phyloP scores from a whole-genome alignment of 2,797 vertebrate genomes.

The Typhlichthys subterraneus region DNA sequence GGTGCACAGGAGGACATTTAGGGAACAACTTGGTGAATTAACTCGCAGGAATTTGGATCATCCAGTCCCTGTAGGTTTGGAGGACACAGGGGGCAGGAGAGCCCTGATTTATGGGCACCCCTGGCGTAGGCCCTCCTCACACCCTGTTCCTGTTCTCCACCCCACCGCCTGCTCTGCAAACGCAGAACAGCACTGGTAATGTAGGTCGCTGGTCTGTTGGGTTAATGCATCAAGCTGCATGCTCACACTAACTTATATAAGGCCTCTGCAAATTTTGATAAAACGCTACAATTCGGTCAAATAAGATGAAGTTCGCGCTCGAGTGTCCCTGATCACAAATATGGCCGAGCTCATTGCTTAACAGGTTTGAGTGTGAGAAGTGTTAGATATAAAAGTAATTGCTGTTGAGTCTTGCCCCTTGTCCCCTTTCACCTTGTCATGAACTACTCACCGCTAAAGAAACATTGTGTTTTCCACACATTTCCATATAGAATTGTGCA shows the following conservation, averaged over 20 bases:
- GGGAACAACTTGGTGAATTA: constrained; percentile 77
- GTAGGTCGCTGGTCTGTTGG: constrained; percentile 28
- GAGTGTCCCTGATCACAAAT: constrained; percentile 34
- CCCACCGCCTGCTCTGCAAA: constrained; percentile 54
- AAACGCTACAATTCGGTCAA: background rate
- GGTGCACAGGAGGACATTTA: constrained; percentile 63
- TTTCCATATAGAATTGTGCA: constrained; percentile 12
- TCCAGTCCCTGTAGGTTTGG: constrained; percentile 72
- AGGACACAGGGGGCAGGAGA: constrained; percentile 71
- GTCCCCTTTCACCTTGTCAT: constrained; percentile 56
- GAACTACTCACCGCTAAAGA: constrained; percentile 36
- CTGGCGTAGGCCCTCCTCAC: constrained; percentile 84
- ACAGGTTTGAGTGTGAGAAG: constrained; percentile 26
- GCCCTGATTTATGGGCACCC: constrained; percentile 90
- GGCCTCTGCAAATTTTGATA: background rate
- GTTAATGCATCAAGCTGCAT: constrained; percentile 20
- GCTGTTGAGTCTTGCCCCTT: constrained; percentile 50
- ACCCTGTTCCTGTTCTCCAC: constrained; percentile 82
- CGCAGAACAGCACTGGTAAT: constrained; percentile 13
- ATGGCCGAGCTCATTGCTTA: constrained; percentile 35
- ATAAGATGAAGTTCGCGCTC: constrained; percentile 20
- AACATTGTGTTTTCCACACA: constrained; percentile 13
- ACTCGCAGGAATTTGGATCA: constrained; percentile 81
- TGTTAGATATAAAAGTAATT: constrained; percentile 50
- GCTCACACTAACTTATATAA: background rate